phyloP scores from a whole-genome alignment of 2,888 invertebrate species.

The Ichneumoninae sp. region DNA sequence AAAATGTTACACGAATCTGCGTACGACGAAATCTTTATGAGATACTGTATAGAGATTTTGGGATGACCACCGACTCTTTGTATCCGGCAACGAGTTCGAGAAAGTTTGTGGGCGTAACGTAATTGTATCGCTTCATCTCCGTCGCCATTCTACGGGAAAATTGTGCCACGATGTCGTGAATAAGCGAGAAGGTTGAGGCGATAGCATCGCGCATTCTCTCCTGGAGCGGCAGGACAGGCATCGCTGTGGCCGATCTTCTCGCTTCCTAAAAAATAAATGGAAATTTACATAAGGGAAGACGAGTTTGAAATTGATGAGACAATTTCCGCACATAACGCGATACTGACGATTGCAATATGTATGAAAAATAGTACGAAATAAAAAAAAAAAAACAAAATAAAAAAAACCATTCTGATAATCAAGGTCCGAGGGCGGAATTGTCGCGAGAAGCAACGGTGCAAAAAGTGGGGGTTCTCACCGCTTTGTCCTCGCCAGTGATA shows the following conservation, averaged over 20 bases:
- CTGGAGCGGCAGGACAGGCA: constrained; percentile 82
- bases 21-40: neutral
- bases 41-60: neutral
- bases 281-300: constrained; percentile 23
- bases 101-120: constrained; percentile 96
- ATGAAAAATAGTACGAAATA: neutral
- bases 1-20: neutral
- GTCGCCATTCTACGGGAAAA: constrained; percentile 90
- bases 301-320: constrained; percentile 34
- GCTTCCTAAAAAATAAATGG: constrained; percentile 74
- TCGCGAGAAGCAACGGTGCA: constrained; percentile 19
- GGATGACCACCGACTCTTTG: constrained; percentile 87
- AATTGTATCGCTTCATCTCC: constrained; percentile 93
- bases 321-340: neutral
- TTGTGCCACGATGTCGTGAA: constrained; percentile 93
- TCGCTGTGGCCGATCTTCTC: constrained; percentile 69
- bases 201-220: constrained; percentile 88
- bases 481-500: constrained; percentile 87
- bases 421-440: neutral
- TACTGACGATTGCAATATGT: neutral
- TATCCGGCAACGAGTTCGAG: constrained; percentile 94
- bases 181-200: constrained; percentile 91
- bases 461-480: constrained; percentile 81
- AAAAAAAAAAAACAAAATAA: neutral
- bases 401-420: neutral